These are phyloP conservation scores for Megaceryle alcyon DNA, from an alignment of 2,797 vertebrate species.

Conservation along the genomic window DNA sequence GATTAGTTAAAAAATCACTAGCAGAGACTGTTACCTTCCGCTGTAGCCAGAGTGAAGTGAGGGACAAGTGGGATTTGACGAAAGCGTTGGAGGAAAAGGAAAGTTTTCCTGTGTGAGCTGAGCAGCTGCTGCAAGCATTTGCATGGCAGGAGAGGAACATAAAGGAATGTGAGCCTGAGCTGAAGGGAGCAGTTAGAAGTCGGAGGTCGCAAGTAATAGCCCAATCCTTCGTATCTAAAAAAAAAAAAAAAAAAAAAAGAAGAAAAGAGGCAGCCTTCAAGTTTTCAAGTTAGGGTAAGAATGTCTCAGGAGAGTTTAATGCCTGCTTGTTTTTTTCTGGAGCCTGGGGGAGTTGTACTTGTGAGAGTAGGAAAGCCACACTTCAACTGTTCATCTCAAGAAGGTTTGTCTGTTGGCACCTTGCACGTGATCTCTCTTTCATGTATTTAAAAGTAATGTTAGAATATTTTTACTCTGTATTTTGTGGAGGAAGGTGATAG, in stretches of 20 bases:
- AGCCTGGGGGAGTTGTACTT: neutral
- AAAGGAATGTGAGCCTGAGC: neutral
- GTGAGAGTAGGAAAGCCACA: neutral
- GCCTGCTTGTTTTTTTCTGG: neutral
- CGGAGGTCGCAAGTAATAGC: neutral
- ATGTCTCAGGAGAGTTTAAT: neutral
- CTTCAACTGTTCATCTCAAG: neutral
- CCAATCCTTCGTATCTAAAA: rapidly evolving
- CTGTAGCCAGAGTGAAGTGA: neutral
- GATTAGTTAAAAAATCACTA: neutral
- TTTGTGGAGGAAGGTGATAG: neutral
- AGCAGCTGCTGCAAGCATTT: neutral
- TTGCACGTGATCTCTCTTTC: neutral
- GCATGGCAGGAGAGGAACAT: neutral
- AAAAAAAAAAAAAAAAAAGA: neutral
- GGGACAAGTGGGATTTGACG: neutral
- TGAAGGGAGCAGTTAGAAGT: neutral
- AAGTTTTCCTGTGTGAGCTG: neutral
- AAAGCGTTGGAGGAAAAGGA: neutral
- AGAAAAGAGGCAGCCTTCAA: neutral
- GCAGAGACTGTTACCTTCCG: neutral
- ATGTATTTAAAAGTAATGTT: neutral
- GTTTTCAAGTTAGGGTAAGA: neutral
- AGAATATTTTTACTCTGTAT: neutral
- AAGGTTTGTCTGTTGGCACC: neutral